Evolutionary conservation across 2,797 vertebrate species (phyloP), one percentile per base, ranked within the genome.

Genomic region (Tolypeutes matacus): DNA sequence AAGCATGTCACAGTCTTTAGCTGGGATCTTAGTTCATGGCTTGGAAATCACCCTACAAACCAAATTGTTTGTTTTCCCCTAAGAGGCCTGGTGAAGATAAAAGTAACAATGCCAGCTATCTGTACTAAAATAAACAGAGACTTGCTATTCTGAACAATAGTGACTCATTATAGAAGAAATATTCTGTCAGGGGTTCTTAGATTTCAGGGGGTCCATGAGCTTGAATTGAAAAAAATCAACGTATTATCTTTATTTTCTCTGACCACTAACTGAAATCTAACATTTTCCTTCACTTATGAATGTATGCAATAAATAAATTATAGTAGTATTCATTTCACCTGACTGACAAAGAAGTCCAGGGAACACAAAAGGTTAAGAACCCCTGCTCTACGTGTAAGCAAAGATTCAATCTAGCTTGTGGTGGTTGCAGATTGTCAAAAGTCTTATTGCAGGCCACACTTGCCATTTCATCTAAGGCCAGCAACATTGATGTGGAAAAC

Each of bases 321-420:
- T 11, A 9, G 46, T 46, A 46, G 46, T 46, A 46, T 46, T 46
- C 5, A 46, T 46, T 46, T 46, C 8, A 46, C 46, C 46, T 46
- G 46, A 46, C 46, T 46, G 46, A 8, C 8, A 46, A 46, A 46
- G 46, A 8, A 8, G 46, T 46, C 46, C 11, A 11, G 5, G 8
- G 46, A 46, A 46, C 11, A 46, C 7, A 11, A 46, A 46, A 46
- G 46, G 46, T 46, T 46, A 46, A 46, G 11, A 46, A 5, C 46
- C 5, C 46, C 46, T 46, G 11, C 5, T 0, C 5, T 15, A 39
- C 21, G 3, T 2, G 2, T 7, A 11, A 31, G 18, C 29, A 10
- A 10, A 89, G 76, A 7, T 5, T 10, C 23, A 20, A 31, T 2
- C 14, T 58, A 3, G 0, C 23, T 27, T 46, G 39, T 3, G 1